phyloP scores from a whole-genome alignment of 2,113 vertebrate species.

The Nyctereutes procyonoides region DNA sequence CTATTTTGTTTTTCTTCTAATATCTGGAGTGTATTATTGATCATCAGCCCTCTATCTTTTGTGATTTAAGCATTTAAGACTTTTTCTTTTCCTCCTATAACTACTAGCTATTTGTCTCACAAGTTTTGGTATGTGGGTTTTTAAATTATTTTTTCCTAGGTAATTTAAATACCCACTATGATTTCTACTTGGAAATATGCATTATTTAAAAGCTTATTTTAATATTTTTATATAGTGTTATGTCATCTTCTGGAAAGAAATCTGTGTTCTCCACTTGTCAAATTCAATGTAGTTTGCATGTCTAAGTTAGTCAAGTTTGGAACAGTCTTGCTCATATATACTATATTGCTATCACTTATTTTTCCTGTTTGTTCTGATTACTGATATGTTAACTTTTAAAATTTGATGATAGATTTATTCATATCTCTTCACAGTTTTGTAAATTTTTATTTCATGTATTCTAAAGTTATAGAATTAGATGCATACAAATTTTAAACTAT shows the following conservation, averaged over 20 bases:
- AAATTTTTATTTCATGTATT: constrained; percentile 42
- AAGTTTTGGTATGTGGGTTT: background rate
- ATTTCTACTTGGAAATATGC: background rate
- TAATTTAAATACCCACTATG: background rate
- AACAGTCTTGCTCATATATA: background rate
- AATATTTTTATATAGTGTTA: background rate
- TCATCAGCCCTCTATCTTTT: background rate
- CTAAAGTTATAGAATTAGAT: background rate
- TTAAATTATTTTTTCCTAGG: background rate
- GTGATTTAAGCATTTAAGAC: background rate
- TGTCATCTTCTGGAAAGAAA: background rate
- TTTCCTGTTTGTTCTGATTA: background rate
- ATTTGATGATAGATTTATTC: background rate
- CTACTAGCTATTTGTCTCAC: background rate
- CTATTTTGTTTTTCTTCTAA: background rate
- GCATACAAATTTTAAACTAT: background rate
- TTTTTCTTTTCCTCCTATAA: background rate
- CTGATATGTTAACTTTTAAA: background rate
- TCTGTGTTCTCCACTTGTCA: background rate
- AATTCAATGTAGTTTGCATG: background rate
- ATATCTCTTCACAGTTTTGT: background rate
- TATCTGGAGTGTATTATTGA: background rate
- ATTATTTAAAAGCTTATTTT: background rate
- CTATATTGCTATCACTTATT: background rate
- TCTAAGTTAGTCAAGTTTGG: background rate